Evolutionary conservation across 2,888 invertebrate species (phyloP).

Genomic region (Malthinus flaveolus): DNA sequence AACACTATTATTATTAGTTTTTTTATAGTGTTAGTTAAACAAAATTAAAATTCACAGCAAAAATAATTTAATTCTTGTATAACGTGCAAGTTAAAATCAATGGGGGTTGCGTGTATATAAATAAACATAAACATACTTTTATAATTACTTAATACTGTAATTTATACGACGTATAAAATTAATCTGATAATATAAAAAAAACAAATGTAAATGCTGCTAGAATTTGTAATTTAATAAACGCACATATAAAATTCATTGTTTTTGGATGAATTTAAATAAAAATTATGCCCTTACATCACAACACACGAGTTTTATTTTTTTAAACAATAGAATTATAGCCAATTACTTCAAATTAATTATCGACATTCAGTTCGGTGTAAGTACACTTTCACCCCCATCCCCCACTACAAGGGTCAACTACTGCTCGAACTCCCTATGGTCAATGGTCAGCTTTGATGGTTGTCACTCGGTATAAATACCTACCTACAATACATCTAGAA

Average conservation of each 20-base stretch:
- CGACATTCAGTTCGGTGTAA: too few species aligned
- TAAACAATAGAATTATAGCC: too few species aligned
- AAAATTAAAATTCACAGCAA: conserved; percentile 29
- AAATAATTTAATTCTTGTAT: conserved; percentile 30
- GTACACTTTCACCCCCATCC: too few species aligned
- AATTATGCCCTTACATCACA: too few species aligned
- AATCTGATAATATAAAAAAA: conserved; percentile 29
- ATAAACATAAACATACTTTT: conserved; percentile 38
- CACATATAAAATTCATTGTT: conserved; percentile 5
- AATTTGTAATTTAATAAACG: conserved; percentile 23
- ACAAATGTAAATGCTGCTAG: conserved; percentile 27
- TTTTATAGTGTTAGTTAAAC: conserved; percentile 25
- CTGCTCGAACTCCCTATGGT: too few species aligned
- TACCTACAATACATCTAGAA: too few species aligned
- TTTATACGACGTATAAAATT: conserved; percentile 34
- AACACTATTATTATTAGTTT: conserved; percentile 1
- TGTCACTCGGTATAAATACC: too few species aligned
- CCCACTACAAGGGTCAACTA: too few species aligned
- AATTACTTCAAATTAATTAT: too few species aligned
- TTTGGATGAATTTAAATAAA: too few species aligned
- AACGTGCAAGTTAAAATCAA: conserved; percentile 31
- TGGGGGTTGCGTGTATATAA: conserved; percentile 39
- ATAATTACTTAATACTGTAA: conserved; percentile 40
- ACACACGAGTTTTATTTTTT: too few species aligned
- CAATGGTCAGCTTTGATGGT: too few species aligned